phyloP scores from a whole-genome alignment of 1,140 invertebrate genomes.

The Drosophila sechellia region DNA sequence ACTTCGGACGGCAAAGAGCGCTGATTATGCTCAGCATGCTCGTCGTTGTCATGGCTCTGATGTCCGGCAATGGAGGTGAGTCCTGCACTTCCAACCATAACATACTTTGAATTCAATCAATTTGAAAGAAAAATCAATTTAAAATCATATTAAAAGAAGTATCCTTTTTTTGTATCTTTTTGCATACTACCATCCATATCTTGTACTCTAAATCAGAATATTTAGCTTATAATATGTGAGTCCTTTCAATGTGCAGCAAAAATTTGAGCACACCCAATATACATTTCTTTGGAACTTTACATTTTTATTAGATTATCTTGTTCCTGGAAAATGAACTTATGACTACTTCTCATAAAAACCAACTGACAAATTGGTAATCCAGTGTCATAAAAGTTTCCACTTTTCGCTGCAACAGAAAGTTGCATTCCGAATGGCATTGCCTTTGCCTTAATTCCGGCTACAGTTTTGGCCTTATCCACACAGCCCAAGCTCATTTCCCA shows the following conservation, averaged over 20 bases:
- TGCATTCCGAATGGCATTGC: constrained; percentile 15
- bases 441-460: constrained; percentile 16
- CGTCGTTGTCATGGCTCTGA: constrained; percentile 67
- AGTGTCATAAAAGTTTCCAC: constrained; percentile 18
- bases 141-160: too few relatives aligned
- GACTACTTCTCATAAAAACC: background rate
- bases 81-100: background rate
- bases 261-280: too few relatives aligned
- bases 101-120: too few relatives aligned
- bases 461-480: constrained; percentile 12
- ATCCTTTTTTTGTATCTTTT: too few relatives aligned
- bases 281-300: too few relatives aligned
- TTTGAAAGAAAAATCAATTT: too few relatives aligned
- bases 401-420: constrained; percentile 1
- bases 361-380: background rate
- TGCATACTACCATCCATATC: too few relatives aligned
- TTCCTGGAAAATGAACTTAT: background rate
- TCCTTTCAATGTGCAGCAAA: too few relatives aligned
- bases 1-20: constrained; percentile 37
- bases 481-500: constrained; percentile 34
- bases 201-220: too few relatives aligned
- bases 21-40: constrained; percentile 79
- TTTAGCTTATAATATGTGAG: too few relatives aligned
- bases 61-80: constrained; percentile 80
- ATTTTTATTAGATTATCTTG: too few relatives aligned